Conservation (phyloP, 2,888 invertebrate genomes). For the Tubulanus polymorphus region DNA sequence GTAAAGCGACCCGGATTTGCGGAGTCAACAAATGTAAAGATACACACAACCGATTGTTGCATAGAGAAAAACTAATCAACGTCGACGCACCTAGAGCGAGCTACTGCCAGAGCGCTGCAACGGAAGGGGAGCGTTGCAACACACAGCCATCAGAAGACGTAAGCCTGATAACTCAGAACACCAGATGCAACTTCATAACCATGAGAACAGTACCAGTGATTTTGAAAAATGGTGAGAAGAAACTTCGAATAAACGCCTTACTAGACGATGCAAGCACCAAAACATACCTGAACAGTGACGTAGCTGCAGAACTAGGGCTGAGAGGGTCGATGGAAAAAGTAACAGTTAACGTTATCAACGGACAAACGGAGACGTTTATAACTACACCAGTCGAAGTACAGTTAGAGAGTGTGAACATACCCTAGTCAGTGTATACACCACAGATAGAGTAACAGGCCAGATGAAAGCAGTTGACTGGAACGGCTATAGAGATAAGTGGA, state of each 20-base stretch:
- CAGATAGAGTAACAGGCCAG: constrained; percentile 6
- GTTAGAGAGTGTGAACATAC: constrained; percentile 10
- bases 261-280: constrained; percentile 9
- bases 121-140: neutral
- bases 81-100: neutral
- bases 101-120: neutral
- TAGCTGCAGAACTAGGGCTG: constrained; percentile 4
- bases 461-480: constrained; percentile 6
- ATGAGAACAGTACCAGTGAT: neutral
- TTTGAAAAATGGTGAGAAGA: neutral
- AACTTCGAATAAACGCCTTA: neutral
- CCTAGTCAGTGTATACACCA: too few species aligned
- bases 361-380: constrained; percentile 7
- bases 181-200: neutral
- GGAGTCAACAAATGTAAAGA: too few species aligned
- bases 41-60: too few species aligned
- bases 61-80: neutral
- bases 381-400: constrained; percentile 10
- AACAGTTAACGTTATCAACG: constrained; percentile 9
- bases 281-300: constrained; percentile 6
- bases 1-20: too few species aligned
- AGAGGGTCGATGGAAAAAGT: neutral
- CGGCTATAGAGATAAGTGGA: neutral
- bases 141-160: too few species aligned
- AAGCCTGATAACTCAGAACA: too few species aligned